phyloP scores from a whole-genome alignment of 2,113 vertebrate genomes.

The Macrotis lagotis region DNA sequence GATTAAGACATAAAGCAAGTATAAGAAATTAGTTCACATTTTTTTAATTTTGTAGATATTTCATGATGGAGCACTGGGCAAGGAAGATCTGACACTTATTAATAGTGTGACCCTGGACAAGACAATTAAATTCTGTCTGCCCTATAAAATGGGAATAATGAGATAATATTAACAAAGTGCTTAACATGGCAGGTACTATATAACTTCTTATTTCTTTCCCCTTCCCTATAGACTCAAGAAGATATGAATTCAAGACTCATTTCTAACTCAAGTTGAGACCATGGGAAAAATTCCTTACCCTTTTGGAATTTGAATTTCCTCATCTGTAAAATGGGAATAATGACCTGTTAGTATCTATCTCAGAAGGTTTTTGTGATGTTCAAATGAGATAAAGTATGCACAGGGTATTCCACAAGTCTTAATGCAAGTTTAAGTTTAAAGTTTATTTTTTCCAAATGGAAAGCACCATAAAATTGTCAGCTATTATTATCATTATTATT shows the following conservation, averaged over 20 bases:
- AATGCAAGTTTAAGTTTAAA: not conserved
- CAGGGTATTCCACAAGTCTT: not conserved
- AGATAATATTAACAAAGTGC: too few species aligned
- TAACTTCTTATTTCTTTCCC: too few species aligned
- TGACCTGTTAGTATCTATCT: not conserved
- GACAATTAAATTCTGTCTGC: too few species aligned
- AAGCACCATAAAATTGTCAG: not conserved
- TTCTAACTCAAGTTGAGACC: not conserved
- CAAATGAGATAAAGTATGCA: not conserved
- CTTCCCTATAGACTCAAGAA: too few species aligned
- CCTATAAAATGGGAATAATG: too few species aligned
- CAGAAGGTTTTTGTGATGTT: not conserved
- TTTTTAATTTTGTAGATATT: conserved; percentile 38
- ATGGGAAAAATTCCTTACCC: not conserved
- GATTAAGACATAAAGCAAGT: conserved; percentile 40
- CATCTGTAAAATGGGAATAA: not conserved
- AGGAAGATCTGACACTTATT: too few species aligned
- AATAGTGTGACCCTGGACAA: too few species aligned
- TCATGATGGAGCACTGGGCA: not conserved
- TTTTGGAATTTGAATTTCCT: not conserved
- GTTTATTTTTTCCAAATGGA: not conserved
- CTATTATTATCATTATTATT: not conserved
- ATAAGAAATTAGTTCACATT: conserved; percentile 9
- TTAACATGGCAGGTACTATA: too few species aligned
- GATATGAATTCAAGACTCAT: not conserved